phyloP scores from a whole-genome alignment of 2,888 invertebrate genomes.

The Caenorhabditis sinica region DNA sequence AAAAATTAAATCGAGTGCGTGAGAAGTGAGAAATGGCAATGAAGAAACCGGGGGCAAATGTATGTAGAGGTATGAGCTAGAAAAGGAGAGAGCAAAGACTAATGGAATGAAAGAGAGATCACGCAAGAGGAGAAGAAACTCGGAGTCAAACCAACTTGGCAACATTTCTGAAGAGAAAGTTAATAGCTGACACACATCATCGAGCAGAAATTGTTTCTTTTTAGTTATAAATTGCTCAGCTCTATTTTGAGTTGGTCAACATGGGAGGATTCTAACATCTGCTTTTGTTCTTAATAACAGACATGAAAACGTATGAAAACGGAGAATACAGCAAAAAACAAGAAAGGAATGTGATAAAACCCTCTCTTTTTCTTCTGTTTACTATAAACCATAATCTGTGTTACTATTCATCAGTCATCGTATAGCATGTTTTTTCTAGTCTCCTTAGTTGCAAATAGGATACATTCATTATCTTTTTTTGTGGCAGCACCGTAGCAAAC shows the following conservation, averaged over 20 bases:
- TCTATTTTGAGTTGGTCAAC: too few species aligned
- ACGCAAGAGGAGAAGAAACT: conserved; percentile 28
- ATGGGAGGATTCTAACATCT: too few species aligned
- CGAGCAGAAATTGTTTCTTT: neutral
- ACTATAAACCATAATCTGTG: neutral
- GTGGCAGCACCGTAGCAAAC: neutral
- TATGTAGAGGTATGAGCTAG: conserved; percentile 19
- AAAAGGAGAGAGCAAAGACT: conserved; percentile 49
- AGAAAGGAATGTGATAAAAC: neutral
- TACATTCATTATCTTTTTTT: neutral
- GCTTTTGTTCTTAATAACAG: too few species aligned
- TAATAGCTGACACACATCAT: conserved; percentile 29
- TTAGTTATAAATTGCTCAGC: neutral
- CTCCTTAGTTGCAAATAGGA: neutral
- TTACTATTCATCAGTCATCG: conserved; percentile 8
- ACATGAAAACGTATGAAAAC: neutral
- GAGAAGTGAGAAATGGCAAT: conserved; percentile 17
- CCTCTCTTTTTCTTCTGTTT: conserved; percentile 8
- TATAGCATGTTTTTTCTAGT: neutral
- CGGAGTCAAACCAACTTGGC: conserved; percentile 21
- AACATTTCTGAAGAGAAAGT: conserved; percentile 36
- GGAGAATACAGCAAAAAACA: neutral
- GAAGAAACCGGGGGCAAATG: conserved; percentile 19
- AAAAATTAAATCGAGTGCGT: conserved; percentile 44
- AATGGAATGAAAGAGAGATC: conserved; percentile 14